Evolutionary conservation across 2,888 invertebrate genomes (phyloP).

Genomic region (Congeria kusceri): DNA sequence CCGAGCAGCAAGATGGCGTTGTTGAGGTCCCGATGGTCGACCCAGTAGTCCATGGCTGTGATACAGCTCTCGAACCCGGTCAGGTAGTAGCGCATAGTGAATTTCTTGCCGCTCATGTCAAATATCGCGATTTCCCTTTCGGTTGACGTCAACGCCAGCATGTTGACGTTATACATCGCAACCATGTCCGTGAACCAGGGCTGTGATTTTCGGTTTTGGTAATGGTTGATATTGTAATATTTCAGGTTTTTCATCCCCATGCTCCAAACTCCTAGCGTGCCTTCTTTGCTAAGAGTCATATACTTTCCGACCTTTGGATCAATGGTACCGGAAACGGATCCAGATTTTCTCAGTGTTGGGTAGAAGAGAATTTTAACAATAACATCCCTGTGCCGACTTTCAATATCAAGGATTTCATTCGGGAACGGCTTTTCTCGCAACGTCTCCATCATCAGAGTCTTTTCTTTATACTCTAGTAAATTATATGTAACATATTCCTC

Average conservation of each 20-base stretch:
- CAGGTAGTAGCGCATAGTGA: conserved; percentile 87
- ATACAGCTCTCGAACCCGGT: conserved; percentile 89
- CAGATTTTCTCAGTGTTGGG: conserved; percentile 66
- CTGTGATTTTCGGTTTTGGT: conserved; percentile 87
- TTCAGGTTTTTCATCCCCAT: conserved; percentile 88
- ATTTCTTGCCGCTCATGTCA: conserved; percentile 88
- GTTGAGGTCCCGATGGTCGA: conserved; percentile 86
- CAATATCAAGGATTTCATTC: conserved; percentile 87
- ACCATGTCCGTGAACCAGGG: conserved; percentile 91
- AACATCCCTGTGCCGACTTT: conserved; percentile 89
- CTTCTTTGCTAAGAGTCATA: conserved; percentile 91
- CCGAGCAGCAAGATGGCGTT: conserved; percentile 90
- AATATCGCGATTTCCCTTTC: conserved; percentile 92
- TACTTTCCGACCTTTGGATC: conserved; percentile 90
- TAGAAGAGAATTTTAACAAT: conserved; percentile 86
- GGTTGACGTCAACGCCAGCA: conserved; percentile 91
- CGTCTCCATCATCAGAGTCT: conserved; percentile 78
- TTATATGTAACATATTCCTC: conserved; percentile 92
- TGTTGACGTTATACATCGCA: conserved; percentile 91
- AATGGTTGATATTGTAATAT: conserved; percentile 65
- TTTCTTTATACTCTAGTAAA: conserved; percentile 89
- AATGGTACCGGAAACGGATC: conserved; percentile 60
- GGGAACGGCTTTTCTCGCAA: conserved; percentile 73
- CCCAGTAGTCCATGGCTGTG: conserved; percentile 88
- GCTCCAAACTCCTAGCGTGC: conserved; percentile 92